Evolutionary conservation across 1,140 invertebrate species (phyloP), one percentile per base, ranked within the genome.

Genomic region (Tetragonula clypearis): DNA sequence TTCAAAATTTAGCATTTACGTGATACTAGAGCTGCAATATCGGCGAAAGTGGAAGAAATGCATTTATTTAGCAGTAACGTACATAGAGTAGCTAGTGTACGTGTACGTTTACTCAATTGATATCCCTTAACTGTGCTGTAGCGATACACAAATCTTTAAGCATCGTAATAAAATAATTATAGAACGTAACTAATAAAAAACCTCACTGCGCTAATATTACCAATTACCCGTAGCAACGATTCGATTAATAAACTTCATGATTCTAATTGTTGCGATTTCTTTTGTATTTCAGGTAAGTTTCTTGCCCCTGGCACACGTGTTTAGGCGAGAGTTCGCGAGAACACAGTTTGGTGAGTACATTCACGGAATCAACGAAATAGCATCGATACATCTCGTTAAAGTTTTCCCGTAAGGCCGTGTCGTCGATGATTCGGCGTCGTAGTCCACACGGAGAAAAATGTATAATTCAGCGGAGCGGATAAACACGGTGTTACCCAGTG

Each of bases 221-320:
- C 6, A 49, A 73, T 41, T 49, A 30, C 30, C 30, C 30, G 15
- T 55, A 74, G 53, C 15, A 23, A 14, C 11, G 8, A 66, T n/a
- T 26, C 30, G 4, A 19, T 66, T 0, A n/a, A 58, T 53, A 4
- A 17, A 19, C 15, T 15, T 21, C 19, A 1, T 73, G 35, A 21
- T 19, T 81, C 21, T 82, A 74, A 79, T 23, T 0, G 0, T 78
- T 35, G n/a, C 41, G 9, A 21, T 73, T 62, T 77, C 49, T 85
- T 72, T 79, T 76, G 56, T 15, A 76, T 86, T 89, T 83, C 88
- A 89, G 88, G 88, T 89, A 89, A 89, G 88, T 71, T 56, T 6
- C 62, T 26, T 55, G 56, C 30, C n/a, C 53, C 26, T 56, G 62
- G 53, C 6, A 72, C 62, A 17, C 35, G 53, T 69, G 68, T 62